Evolutionary conservation across 2,113 vertebrate species (phyloP).

Genomic region (Cyprinodon brontotheroides): DNA sequence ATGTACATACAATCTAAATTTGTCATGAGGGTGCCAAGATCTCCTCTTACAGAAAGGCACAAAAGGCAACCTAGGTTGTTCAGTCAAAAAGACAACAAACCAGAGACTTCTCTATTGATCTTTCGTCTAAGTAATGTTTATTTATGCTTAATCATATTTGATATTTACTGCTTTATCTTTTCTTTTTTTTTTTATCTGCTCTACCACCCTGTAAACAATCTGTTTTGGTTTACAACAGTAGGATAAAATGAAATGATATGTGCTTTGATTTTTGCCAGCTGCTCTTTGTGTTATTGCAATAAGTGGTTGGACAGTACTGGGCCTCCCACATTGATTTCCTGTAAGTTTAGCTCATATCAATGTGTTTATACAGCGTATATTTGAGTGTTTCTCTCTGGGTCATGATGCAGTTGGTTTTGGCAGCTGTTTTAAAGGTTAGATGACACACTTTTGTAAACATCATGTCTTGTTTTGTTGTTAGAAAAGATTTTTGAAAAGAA

Average conservation of each 20-base stretch:
- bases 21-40: too few species aligned
- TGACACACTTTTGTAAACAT: background rate
- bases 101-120: too few species aligned
- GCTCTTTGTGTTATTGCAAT: background rate
- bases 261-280: constrained; percentile 7
- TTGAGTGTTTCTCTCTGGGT: constrained; percentile 7
- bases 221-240: background rate
- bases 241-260: background rate
- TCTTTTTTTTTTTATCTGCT: background rate
- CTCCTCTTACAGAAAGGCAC: too few species aligned
- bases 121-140: too few species aligned
- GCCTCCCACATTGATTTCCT: constrained; percentile 31
- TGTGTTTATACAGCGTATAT: background rate
- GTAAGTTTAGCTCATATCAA: constrained; percentile 33
- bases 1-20: too few species aligned
- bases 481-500: background rate
- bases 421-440: constrained; percentile 11
- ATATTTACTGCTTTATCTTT: too few species aligned
- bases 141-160: too few species aligned
- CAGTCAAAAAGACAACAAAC: too few species aligned
- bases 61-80: too few species aligned
- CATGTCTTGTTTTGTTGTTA: background rate
- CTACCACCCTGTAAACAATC: constrained; percentile 24
- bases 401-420: constrained; percentile 23
- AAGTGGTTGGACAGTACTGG: constrained; percentile 11